Base-by-base conservation (phyloP, 2,113 vertebrate species). In the Equus quagga region DNA sequence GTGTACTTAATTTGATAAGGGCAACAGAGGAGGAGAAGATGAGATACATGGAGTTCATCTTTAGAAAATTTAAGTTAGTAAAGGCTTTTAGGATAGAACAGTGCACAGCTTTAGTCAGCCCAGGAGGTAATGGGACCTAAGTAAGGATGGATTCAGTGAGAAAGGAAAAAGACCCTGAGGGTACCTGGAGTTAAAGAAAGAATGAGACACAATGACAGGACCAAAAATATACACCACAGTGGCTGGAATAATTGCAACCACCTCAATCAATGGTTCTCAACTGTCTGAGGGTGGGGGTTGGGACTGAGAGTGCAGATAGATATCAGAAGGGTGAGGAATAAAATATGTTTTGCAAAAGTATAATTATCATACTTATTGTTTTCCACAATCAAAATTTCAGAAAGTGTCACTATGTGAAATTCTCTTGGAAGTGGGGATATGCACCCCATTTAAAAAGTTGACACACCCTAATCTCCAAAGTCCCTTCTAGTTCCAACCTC, bases 291-390 rank as follows among this genome's bases (percentile, higher is more conserved):
- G 19, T 62, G 31, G 28, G 23, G 26, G 1, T 26, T 62, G 46
- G 9, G 54, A 26, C 2, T 44, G 5, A 4, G 7, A 72, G 18
- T 18, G 10, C 13, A 75, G 62, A 64, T 0, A 84, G 44, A 23
- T 4, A 49, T 13, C 60, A 49, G 44, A 84, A 92, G 3, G 8
- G 10, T 41, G 70, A 84, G 49, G 28, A 88, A 62, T 56, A 96
- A 83, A 82, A 84, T 72, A 19, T 14, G n/a, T 54, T 91, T 94
- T 97, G 51, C 81, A 78, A 96, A 78, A 54, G 51, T 6, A 12
- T 78, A 78, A 88, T 83, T 88, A 76, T 44, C 56, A 62, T 15
- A 78, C 33, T 90, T n/a, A 54, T 5, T 82, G 0, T 56, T 89
- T 94, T 92, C 31, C 31, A 83, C 44, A 94, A 33, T n/a, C 49